phyloP scores from a whole-genome alignment of 1,140 invertebrate species.

The Ceratina japonica region DNA sequence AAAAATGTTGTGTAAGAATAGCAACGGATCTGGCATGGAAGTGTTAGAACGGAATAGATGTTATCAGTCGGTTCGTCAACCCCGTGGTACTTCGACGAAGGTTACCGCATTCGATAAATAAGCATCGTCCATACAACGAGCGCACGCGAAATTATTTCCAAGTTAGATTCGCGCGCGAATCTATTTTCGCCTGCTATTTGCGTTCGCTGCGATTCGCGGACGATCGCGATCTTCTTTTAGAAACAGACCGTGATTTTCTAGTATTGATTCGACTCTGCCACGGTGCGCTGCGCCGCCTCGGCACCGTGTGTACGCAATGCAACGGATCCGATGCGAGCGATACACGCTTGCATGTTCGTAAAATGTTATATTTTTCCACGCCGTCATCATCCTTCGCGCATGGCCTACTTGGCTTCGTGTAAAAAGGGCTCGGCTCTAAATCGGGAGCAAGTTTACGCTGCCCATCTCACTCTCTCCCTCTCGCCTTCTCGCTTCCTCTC shows the following conservation, averaged over 20 bases:
- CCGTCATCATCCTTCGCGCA: conserved; percentile 58
- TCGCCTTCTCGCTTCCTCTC: too few relatives aligned
- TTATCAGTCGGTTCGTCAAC: conserved; percentile 12
- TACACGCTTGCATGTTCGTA: conserved; percentile 48
- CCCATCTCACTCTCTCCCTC: conserved; percentile 42
- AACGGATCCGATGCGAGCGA: conserved; percentile 35
- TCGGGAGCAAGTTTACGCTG: conserved; percentile 64
- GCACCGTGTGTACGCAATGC: conserved; percentile 14
- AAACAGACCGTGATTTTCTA: conserved; percentile 45
- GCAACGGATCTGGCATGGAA: background rate
- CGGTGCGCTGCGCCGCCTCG: background rate
- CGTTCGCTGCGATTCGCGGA: background rate
- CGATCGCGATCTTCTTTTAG: conserved; percentile 42
- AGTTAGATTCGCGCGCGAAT: background rate
- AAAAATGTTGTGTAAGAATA: too few relatives aligned
- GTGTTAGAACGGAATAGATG: background rate
- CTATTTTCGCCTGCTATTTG: conserved; percentile 15
- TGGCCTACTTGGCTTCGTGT: conserved; percentile 64
- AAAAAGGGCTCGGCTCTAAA: conserved; percentile 67
- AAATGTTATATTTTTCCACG: conserved; percentile 63
- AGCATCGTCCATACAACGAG: background rate
- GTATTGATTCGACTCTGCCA: conserved; percentile 38
- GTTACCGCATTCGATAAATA: conserved; percentile 6
- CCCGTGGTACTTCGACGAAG: background rate
- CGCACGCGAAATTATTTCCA: conserved; percentile 1